Percentiles rank a stretch among this genome's conserved stretches.
These are phyloP conservation scores for Neopipo cinnamomea DNA, from an alignment of 2,113 vertebrate species.

Conservation along the genomic window DNA sequence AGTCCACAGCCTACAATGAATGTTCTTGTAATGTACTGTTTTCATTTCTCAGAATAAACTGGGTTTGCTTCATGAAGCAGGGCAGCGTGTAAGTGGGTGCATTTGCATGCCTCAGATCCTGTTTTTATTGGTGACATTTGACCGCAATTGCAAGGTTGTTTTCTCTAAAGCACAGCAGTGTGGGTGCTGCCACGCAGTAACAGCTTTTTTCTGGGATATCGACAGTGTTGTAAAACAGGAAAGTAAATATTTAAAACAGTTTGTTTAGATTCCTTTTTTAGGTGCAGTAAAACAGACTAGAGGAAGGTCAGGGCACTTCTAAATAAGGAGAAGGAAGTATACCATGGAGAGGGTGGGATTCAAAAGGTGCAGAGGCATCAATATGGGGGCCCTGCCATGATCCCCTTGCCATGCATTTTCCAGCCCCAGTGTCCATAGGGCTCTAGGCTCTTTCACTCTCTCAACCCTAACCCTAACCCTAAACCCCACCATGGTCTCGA, in stretches of 20 bases:
- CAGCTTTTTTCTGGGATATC: not conserved
- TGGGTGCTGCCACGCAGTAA: not conserved
- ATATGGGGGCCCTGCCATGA: too few species aligned
- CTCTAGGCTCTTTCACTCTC: too few species aligned
- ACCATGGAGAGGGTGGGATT: not conserved
- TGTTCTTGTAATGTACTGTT: not conserved
- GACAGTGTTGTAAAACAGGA: not conserved
- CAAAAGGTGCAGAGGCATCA: too few species aligned
- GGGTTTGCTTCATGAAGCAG: not conserved
- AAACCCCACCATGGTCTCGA: not conserved
- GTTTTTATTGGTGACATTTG: not conserved
- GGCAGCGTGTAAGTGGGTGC: not conserved
- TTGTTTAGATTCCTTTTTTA: constrained; percentile 5
- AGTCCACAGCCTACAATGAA: not conserved
- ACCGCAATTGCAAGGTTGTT: not conserved
- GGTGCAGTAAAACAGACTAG: not conserved
- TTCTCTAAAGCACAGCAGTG: not conserved
- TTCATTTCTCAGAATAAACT: not conserved
- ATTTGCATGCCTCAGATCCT: not conserved
- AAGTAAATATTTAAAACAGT: not conserved
- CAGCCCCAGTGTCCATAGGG: too few species aligned
- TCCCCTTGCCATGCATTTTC: too few species aligned
- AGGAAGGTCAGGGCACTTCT: not conserved
- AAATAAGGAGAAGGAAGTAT: not conserved
- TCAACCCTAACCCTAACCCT: too few species aligned